Conservation (phyloP, 2,113 vertebrate genomes). For the Leuciscus idus region DNA sequence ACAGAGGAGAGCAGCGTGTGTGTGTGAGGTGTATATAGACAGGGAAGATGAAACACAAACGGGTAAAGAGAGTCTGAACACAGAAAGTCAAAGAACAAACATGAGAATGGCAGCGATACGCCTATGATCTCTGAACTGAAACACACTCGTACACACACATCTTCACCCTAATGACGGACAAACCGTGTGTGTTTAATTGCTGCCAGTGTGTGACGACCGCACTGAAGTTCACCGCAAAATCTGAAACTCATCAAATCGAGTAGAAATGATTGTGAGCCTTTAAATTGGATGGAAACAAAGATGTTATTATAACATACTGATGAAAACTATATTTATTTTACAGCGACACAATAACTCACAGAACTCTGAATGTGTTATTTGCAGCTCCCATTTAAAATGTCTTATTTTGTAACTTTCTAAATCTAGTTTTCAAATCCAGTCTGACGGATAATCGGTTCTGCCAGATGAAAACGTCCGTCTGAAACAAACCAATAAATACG, state of each 20-base stretch:
- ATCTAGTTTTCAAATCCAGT: conserved; percentile 49
- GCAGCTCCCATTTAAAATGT: conserved; percentile 69
- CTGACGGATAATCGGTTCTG: conserved; percentile 72
- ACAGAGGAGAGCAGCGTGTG: not conserved
- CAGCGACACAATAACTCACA: not conserved
- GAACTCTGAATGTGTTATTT: not conserved
- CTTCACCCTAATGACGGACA: conserved; percentile 40
- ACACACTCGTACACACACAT: not conserved
- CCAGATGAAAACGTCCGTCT: conserved; percentile 57
- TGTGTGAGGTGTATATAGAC: conserved; percentile 18
- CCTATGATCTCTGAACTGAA: conserved; percentile 81
- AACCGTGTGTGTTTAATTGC: conserved; percentile 51
- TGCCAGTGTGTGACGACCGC: not conserved
- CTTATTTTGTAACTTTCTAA: conserved; percentile 75
- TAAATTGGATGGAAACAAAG: not conserved
- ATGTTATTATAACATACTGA: not conserved
- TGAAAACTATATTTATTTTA: not conserved
- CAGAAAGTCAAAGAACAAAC: conserved; percentile 67
- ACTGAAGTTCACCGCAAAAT: not conserved
- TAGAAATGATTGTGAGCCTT: not conserved
- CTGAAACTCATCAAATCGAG: not conserved
- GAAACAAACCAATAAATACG: conserved; percentile 28
- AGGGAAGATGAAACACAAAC: not conserved
- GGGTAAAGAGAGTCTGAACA: not conserved
- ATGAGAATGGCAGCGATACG: conserved; percentile 75